Evolutionary conservation across 2,113 vertebrate genomes (phyloP), one percentile per base, ranked within the genome.

Genomic region (Poeciliopsis retropinna): DNA sequence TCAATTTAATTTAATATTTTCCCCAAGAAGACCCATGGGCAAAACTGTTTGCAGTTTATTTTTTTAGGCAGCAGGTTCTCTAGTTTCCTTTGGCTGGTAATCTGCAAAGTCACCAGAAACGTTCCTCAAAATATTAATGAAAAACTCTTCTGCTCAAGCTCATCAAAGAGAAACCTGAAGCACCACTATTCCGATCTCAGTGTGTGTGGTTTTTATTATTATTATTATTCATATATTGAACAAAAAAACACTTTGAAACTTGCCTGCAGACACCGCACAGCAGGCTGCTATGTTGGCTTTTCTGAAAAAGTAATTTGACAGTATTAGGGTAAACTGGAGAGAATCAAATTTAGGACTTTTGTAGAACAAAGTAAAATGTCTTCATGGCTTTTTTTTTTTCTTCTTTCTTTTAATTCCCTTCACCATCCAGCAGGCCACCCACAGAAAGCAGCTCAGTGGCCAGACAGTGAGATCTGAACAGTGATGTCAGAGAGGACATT

Each of bases 401-500:
- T 32, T 32, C 6, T 11, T 34, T 34, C 62, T 12, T 9, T 9
- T 7, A 39, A 17, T 19, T 60, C 30, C 4, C 62, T 80, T 70
- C 67, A 61, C 41, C 60, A 57, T 60, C 10, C 34, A 12, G 19
- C 44, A 25, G 70, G 44, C 68, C 70, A 57, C 71, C 54, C 44
- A 60, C 25, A 60, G 64, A 54, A 3, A 67, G 71, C 76, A 51
- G 72, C 60, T 64, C 39, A 14, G 15, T 39, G 76, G 27, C 63
- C 73, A n/a, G 69, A 67, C 75, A 57, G 25, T 25, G 51, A 57
- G 25, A 70, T 32, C 65, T 60, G 29, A 32, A 70, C 63, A 22
- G 63, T 86, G 88, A 91, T 89, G 88, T 92, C 91, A 90, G 72
- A 37, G 37, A 76, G 82, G 81, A 83, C 25, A 7, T 65, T 70